Base-by-base conservation (phyloP, 2,797 vertebrate species). In the Cossypha niveicapilla region DNA sequence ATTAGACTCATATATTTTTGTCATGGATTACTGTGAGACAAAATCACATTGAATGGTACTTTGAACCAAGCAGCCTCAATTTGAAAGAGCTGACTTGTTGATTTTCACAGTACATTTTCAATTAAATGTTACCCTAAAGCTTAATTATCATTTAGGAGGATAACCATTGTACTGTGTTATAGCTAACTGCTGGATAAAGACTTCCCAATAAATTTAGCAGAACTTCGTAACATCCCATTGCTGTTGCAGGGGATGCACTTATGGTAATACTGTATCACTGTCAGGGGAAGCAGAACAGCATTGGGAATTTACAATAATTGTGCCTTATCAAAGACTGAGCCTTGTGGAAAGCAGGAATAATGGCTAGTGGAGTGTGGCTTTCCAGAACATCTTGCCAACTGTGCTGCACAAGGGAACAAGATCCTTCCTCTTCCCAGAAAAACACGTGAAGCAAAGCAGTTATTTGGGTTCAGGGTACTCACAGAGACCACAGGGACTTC, bases 121-220 rank as follows among this genome's bases (percentile, higher is more conserved):
- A 91, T 95, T 95, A 95, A 92, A 93, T 75, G 65, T 83, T 95
- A 94, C 93, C 87, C 90, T 66, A 93, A 95, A 95, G 90, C 75
- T 94, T 83, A 93, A 95, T 95, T 70, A 88, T 91, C 65, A 70
- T 92, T 95, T 95, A 83, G 78, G 85, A 94, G 78, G 65, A 91
- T 96, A 95, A 94, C 78, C 75, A 60, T 54, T 95, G 78, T 78
- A 89, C 78, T 95, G 90, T 90, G 53, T 72, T 92, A 80, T 8
- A 89, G 81, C 76, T 86, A 90, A 88, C 86, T 27, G 7, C 68
- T 77, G 88, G 81, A 77, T 95, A 93, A 93, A 87, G 42, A 12
- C 61, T 94, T 50, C 56, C 85, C 6, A 0, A 67, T 95, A 95
- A 94, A 95, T 96, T 94, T 66, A 93, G 68, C 0, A 1, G 58